These are phyloP conservation scores for Ophion ellenae DNA, from an alignment of 2,888 invertebrate genomes.

Conservation along the genomic window DNA sequence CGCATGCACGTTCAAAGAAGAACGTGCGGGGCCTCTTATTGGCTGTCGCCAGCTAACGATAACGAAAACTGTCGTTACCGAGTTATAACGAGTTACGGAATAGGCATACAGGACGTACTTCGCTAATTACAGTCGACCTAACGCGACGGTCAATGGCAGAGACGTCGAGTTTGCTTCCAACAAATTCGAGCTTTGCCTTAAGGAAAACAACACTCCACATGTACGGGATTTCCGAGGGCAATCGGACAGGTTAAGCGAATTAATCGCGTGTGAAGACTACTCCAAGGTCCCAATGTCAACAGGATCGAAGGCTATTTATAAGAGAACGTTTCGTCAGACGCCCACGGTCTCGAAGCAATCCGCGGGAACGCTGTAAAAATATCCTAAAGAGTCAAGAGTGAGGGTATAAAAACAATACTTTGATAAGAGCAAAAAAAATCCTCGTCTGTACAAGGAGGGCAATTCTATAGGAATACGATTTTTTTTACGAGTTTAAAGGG, in stretches of 20 bases:
- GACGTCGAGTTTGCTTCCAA: not conserved
- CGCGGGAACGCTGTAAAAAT: not conserved
- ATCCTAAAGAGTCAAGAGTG: not conserved
- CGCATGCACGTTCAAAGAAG: no score
- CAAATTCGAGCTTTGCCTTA: not conserved
- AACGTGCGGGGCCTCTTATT: no score
- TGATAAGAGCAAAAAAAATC: constrained; percentile 71
- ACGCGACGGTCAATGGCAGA: not conserved
- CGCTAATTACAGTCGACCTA: not conserved
- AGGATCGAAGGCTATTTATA: not conserved
- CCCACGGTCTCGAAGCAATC: not conserved
- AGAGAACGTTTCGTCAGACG: not conserved
- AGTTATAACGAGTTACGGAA: no score
- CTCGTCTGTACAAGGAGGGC: constrained; percentile 49
- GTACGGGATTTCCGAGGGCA: not conserved
- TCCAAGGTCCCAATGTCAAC: not conserved
- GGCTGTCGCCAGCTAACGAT: no score
- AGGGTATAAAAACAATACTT: not conserved
- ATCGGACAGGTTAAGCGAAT: not conserved
- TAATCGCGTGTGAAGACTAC: not conserved
- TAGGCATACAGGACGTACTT: not conserved
- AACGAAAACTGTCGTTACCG: no score
- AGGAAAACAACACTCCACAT: not conserved
- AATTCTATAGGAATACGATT: constrained; percentile 65
- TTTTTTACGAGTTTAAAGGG: constrained; percentile 62